Conservation (phyloP, 2,113 vertebrate species). For the Eretmochelys imbricata region DNA sequence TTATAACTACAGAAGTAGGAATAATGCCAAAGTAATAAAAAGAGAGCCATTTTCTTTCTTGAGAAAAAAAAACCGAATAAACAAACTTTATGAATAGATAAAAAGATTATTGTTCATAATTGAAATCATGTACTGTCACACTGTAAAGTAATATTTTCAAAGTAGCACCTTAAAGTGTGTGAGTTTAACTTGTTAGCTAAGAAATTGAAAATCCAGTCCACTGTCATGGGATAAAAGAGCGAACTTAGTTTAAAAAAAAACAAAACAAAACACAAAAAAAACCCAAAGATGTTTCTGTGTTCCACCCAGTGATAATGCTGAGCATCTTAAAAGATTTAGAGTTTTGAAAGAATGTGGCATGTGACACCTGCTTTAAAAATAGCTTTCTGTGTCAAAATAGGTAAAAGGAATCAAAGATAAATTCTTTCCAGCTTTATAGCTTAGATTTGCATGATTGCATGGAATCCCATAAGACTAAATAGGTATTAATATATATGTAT, state of each 20-base stretch:
- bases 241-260: neutral
- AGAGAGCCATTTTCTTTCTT: neutral
- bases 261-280: neutral
- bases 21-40: neutral
- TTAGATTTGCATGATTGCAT: neutral
- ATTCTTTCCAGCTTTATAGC: neutral
- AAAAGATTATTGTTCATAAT: neutral
- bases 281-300: neutral
- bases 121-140: neutral
- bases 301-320: neutral
- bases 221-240: neutral
- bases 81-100: neutral
- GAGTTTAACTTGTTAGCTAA: neutral
- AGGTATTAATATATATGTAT: neutral
- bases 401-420: slow-evolving; percentile 7
- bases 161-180: neutral
- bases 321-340: neutral
- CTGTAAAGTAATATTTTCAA: neutral
- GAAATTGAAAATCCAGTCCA: neutral
- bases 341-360: neutral
- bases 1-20: neutral
- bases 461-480: neutral
- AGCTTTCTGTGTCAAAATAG: neutral
- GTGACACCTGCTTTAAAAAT: neutral
- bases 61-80: neutral